Conservation (phyloP, 2,113 vertebrate genomes). For the Solea solea region DNA sequence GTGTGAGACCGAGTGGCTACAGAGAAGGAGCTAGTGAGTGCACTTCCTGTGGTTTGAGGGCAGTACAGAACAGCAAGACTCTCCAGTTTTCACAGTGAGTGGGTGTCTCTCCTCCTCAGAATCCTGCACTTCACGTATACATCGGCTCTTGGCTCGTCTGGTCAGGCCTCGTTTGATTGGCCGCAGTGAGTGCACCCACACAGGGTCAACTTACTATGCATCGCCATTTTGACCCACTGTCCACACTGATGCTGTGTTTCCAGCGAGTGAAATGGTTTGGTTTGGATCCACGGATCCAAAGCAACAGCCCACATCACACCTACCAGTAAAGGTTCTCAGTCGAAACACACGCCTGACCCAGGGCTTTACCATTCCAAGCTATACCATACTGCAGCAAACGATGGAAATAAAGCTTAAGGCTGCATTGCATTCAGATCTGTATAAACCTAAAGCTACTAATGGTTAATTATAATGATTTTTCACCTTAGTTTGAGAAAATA, state of each 20-base stretch:
- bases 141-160: conserved; percentile 7
- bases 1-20: not conserved
- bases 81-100: conserved; percentile 9
- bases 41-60: conserved; percentile 5
- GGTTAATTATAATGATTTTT: no score
- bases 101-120: not conserved
- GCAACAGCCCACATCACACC: no score
- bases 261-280: no score
- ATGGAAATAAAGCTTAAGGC: no score
- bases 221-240: not conserved
- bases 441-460: no score
- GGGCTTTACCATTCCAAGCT: no score
- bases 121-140: conserved; percentile 7
- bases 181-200: not conserved
- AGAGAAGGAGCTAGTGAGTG: not conserved
- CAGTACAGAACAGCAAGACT: conserved; percentile 22
- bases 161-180: conserved; percentile 5
- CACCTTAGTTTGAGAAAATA: no score
- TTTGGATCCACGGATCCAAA: no score
- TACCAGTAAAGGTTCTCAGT: no score
- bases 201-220: not conserved
- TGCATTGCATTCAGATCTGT: not conserved
- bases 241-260: not conserved
- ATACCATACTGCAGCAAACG: no score
- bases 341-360: no score